phyloP scores from a whole-genome alignment of 2,797 vertebrate genomes.

The Peromyscus attwateri region DNA sequence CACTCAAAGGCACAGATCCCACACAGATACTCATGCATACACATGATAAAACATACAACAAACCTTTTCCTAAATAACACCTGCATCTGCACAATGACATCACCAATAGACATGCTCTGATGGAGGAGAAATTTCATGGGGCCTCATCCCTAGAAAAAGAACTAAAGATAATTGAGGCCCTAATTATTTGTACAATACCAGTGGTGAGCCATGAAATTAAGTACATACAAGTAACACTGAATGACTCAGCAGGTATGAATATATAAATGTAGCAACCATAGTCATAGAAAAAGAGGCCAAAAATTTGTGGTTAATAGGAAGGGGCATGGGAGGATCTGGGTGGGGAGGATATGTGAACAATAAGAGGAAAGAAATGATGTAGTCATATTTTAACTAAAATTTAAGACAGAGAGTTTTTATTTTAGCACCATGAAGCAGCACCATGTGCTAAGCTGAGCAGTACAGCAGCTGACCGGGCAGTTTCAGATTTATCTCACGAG shows the following conservation, averaged over 20 bases:
- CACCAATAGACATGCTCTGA: background rate
- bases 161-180: no score
- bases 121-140: background rate
- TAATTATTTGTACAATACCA: background rate
- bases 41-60: background rate
- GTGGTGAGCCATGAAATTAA: background rate
- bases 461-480: no score
- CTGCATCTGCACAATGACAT: background rate
- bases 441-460: no score
- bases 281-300: no score
- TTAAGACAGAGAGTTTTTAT: no score
- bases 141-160: background rate
- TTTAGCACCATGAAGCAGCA: no score
- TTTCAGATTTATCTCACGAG: no score
- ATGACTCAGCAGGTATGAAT: background rate
- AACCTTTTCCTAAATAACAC: background rate
- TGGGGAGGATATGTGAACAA: no score
- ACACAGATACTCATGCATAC: background rate
- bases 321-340: no score
- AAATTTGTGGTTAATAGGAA: no score
- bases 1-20: background rate
- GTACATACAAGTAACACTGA: background rate
- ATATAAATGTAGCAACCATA: background rate
- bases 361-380: no score
- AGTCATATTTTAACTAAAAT: no score